Conservation (phyloP, 2,888 invertebrate genomes). For the Epinotia nisella region DNA sequence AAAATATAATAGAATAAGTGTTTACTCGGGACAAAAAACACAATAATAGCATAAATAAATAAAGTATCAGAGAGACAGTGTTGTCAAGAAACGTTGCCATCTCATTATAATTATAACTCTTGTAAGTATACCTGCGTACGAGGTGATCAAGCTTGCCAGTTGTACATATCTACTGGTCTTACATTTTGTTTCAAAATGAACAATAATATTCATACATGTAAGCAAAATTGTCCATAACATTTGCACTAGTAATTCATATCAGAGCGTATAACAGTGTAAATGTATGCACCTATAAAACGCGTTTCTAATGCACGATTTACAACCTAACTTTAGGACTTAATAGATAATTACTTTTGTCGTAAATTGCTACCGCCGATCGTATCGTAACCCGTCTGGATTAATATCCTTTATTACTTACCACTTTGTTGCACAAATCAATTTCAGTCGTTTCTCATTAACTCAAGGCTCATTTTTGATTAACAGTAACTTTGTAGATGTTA, state of each 20-base stretch:
- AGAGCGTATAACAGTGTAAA: constrained; percentile 7
- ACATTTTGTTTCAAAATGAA: neutral
- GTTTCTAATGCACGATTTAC: constrained; percentile 39
- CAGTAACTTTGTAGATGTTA: constrained; percentile 3
- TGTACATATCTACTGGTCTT: too few relatives aligned
- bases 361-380: constrained; percentile 46
- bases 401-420: constrained; percentile 37
- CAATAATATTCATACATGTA: neutral
- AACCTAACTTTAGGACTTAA: constrained; percentile 40
- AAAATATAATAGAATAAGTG: too few relatives aligned
- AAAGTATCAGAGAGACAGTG: too few relatives aligned
- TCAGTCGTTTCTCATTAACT: neutral
- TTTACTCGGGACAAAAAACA: too few relatives aligned
- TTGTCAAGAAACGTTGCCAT: too few relatives aligned
- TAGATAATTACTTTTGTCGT: constrained; percentile 47
- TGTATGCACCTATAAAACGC: constrained; percentile 29
- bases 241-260: constrained; percentile 5
- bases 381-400: constrained; percentile 42
- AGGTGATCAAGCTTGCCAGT: neutral
- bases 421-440: neutral
- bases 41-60: too few relatives aligned
- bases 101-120: too few relatives aligned
- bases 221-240: neutral
- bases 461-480: constrained; percentile 12
- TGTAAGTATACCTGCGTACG: too few relatives aligned